Percentiles rank a stretch among this genome's conserved stretches.
Conservation (phyloP, 2,888 invertebrate species). For the Heliconius cydno region DNA sequence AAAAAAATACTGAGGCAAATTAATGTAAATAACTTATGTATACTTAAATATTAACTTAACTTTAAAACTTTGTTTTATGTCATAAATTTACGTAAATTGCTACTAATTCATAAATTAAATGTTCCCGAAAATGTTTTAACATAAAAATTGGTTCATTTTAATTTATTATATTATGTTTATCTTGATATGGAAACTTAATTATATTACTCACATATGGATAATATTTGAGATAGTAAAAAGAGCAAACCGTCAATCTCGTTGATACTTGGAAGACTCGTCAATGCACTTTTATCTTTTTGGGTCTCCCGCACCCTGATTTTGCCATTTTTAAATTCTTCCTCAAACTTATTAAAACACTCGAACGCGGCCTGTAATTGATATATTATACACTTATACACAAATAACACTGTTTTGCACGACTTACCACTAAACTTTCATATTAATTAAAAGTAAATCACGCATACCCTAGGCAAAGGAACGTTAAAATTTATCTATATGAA, state of each 20-base stretch:
- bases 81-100: too few relatives aligned
- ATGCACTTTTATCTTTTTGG: conserved; percentile 62
- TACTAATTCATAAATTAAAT: too few relatives aligned
- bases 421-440: conserved; percentile 33
- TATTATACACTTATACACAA: conserved; percentile 47
- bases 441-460: conserved; percentile 17
- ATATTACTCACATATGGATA: too few relatives aligned
- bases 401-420: conserved; percentile 34
- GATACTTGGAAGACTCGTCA: conserved; percentile 70
- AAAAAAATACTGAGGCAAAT: too few relatives aligned
- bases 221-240: background rate
- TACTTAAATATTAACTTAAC: too few relatives aligned
- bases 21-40: too few relatives aligned
- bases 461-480: background rate
- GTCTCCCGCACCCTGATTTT: conserved; percentile 59
- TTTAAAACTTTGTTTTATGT: too few relatives aligned
- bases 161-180: background rate
- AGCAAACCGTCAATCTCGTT: conserved; percentile 71
- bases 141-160: background rate
- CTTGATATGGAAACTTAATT: too few relatives aligned
- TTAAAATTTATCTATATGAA: conserved; percentile 28
- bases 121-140: background rate
- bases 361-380: conserved; percentile 64
- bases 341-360: conserved; percentile 67
- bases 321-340: conserved; percentile 66